Percentiles rank a stretch among this genome's conserved stretches.
phyloP scores from a whole-genome alignment of 1,140 invertebrate genomes.

The Ylistrum balloti region DNA sequence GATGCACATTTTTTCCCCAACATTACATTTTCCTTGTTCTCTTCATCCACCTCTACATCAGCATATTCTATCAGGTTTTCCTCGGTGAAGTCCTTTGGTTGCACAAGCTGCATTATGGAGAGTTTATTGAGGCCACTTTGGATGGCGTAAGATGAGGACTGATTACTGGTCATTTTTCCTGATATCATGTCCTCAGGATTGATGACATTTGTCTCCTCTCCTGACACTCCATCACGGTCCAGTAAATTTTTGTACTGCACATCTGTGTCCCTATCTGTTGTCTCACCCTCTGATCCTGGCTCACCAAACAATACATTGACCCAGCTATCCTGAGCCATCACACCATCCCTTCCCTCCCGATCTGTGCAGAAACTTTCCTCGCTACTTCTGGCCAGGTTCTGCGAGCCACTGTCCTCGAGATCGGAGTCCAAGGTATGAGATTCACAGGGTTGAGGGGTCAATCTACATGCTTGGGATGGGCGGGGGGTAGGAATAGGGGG shows the following conservation, averaged over 20 bases:
- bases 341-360: not conserved
- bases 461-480: conserved; percentile 1
- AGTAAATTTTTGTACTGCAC: not conserved
- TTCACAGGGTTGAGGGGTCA: not conserved
- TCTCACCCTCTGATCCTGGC: not conserved
- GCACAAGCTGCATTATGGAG: not conserved
- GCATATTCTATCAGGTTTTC: conserved; percentile 58
- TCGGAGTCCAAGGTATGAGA: not conserved
- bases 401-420: not conserved
- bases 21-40: not conserved
- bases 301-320: conserved; percentile 6
- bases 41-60: conserved; percentile 50
- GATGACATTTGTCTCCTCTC: conserved; percentile 38
- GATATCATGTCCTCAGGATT: not conserved
- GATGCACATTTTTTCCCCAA: not conserved
- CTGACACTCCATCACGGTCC: not conserved
- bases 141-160: not conserved
- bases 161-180: not conserved
- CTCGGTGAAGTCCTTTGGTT: not conserved
- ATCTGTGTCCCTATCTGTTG: no score
- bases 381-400: not conserved
- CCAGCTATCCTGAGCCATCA: not conserved
- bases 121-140: not conserved
- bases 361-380: not conserved
- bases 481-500: not conserved